Conservation (phyloP, 2,797 vertebrate genomes). For the Phylloscopus collybita region DNA sequence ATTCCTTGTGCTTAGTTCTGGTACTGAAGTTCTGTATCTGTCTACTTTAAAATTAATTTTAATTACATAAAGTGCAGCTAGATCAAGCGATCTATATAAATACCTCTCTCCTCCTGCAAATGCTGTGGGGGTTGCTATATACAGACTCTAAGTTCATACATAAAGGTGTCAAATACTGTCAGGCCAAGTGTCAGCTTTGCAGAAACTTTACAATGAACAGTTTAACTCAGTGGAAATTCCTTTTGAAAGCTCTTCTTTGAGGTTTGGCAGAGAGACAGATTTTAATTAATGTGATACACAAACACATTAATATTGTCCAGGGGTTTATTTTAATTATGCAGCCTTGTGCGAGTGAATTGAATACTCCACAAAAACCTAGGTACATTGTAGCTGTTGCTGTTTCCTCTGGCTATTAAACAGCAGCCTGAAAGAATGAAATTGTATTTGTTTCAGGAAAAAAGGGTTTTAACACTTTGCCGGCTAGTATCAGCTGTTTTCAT, state of each 20-base stretch:
- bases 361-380: not conserved
- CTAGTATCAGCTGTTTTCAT: not conserved
- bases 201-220: conserved; percentile 12
- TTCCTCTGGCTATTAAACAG: not conserved
- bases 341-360: not conserved
- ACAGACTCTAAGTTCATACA: not conserved
- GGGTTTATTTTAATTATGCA: not conserved
- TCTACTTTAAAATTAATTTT: not conserved
- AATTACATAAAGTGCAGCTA: not conserved
- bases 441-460: not conserved
- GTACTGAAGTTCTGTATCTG: not conserved
- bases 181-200: not conserved
- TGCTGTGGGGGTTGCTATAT: not conserved
- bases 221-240: not conserved
- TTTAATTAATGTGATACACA: not conserved
- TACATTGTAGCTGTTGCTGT: not conserved
- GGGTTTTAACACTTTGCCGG: not conserved
- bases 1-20: not conserved
- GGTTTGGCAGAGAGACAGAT: not conserved
- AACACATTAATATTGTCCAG: not conserved
- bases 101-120: not conserved
- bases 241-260: conserved; percentile 15
- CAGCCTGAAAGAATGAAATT: not conserved
- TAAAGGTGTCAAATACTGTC: not conserved
- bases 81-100: not conserved